phyloP scores from a whole-genome alignment of 53 echinoderm and acorn worm species.

The Echinarachnius parma region DNA sequence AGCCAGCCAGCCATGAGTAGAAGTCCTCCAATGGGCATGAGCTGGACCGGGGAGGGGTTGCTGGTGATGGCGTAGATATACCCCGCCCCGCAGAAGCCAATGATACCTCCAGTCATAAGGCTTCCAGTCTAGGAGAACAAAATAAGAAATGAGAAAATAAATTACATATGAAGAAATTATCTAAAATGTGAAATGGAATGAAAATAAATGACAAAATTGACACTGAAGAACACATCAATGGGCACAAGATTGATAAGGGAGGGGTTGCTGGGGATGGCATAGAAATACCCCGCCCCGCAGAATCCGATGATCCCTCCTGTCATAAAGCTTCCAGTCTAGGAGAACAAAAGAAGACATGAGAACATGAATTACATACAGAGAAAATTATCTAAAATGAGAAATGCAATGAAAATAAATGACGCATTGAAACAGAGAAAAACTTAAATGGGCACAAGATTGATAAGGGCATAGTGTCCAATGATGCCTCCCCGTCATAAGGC shows the following conservation, averaged over 20 bases:
- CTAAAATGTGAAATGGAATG: no score
- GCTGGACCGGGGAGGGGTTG: conserved; percentile 62
- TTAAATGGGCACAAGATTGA: conserved; percentile 75
- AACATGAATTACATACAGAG: no score
- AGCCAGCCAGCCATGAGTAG: conserved; percentile 85
- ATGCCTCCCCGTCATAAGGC: no score
- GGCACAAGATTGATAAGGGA: conserved; percentile 71
- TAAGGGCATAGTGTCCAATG: conserved; percentile 64
- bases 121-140: conserved; percentile 81
- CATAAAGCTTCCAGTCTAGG: conserved; percentile 79
- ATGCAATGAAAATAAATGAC: no score
- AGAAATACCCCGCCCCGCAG: conserved; percentile 79
- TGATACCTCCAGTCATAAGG: conserved; percentile 74
- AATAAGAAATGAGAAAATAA: no score
- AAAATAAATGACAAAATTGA: no score
- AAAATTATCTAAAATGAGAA: no score
- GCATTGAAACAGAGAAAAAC: no score
- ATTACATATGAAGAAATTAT: no score
- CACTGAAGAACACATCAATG: no score
- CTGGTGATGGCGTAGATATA: conserved; percentile 86
- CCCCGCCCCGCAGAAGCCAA: conserved; percentile 74
- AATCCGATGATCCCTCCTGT: conserved; percentile 75
- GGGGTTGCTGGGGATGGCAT: conserved; percentile 78
- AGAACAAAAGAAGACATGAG: no score
- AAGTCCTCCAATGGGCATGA: conserved; percentile 82